A percentile compares a stretch with the other conserved stretches of the same genome.
These are phyloP conservation scores for Accipiter virgatus DNA, from an alignment of 2,113 vertebrate species.

Conservation along the genomic window DNA sequence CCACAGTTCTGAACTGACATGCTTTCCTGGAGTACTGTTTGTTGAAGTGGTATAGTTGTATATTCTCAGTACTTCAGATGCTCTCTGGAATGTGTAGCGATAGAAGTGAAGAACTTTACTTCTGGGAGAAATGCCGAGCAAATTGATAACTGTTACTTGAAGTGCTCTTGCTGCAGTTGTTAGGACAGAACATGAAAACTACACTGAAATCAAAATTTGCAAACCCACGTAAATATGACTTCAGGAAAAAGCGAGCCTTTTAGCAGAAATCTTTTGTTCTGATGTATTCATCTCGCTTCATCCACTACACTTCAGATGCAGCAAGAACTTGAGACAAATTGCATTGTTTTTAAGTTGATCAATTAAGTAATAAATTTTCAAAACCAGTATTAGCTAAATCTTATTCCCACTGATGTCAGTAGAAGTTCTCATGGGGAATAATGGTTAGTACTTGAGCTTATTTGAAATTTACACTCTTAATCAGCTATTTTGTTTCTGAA, in stretches of 20 bases:
- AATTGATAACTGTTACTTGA: neutral
- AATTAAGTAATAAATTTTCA: constrained; percentile 2
- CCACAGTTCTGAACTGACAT: neutral
- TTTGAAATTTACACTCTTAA: neutral
- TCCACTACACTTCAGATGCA: neutral
- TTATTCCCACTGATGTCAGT: neutral
- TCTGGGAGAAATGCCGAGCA: neutral
- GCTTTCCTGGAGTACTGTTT: neutral
- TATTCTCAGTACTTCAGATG: neutral
- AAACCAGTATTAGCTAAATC: neutral
- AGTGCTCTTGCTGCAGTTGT: neutral
- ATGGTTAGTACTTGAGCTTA: neutral
- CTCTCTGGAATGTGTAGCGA: neutral
- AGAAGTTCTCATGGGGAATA: neutral
- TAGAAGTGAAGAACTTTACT: neutral
- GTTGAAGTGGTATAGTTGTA: neutral
- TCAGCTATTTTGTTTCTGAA: neutral
- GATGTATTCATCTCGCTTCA: neutral
- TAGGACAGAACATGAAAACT: neutral
- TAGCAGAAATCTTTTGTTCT: neutral
- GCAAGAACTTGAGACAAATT: neutral
- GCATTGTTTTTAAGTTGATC: neutral
- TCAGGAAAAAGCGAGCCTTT: neutral
- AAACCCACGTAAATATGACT: neutral
- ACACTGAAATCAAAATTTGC: neutral